phyloP scores from a whole-genome alignment of 2,888 invertebrate species.

The Rotaria magnacalcarata region DNA sequence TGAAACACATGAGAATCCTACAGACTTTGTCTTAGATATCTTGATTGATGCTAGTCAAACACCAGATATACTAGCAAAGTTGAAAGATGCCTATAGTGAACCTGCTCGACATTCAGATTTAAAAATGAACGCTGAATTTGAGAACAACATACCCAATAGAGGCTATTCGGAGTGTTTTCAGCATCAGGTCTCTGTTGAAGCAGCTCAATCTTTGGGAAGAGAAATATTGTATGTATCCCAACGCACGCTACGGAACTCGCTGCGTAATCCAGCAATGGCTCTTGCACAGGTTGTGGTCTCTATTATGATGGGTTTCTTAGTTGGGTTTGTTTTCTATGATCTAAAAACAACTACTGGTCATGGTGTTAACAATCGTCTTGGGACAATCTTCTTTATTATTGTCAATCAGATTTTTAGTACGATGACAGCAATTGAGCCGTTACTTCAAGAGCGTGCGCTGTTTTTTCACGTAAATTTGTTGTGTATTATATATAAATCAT shows the following conservation, averaged over 20 bases:
- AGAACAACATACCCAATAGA: neutral
- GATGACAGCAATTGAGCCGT: constrained; percentile 58
- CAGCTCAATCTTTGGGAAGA: neutral
- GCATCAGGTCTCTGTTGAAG: too few relatives aligned
- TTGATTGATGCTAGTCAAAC: neutral
- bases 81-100: neutral
- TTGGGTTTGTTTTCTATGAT: constrained; percentile 57
- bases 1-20: neutral
- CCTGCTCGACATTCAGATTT: neutral
- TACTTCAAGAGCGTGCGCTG: constrained; percentile 57
- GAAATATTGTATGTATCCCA: neutral
- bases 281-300: constrained; percentile 52
- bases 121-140: neutral
- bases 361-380: constrained; percentile 57
- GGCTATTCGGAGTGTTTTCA: neutral
- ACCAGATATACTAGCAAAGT: neutral
- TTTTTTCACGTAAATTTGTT: constrained; percentile 56
- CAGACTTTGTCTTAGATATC: neutral
- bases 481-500: neutral
- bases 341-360: constrained; percentile 51
- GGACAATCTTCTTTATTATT: constrained; percentile 58
- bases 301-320: constrained; percentile 55
- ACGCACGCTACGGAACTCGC: neutral
- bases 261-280: neutral
- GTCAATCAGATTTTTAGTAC: constrained; percentile 59